A percentile compares a stretch with the other conserved stretches of the same genome.
These are phyloP conservation scores for Anaspis maculata DNA, from an alignment of 2,888 invertebrate species.

Conservation along the genomic window DNA sequence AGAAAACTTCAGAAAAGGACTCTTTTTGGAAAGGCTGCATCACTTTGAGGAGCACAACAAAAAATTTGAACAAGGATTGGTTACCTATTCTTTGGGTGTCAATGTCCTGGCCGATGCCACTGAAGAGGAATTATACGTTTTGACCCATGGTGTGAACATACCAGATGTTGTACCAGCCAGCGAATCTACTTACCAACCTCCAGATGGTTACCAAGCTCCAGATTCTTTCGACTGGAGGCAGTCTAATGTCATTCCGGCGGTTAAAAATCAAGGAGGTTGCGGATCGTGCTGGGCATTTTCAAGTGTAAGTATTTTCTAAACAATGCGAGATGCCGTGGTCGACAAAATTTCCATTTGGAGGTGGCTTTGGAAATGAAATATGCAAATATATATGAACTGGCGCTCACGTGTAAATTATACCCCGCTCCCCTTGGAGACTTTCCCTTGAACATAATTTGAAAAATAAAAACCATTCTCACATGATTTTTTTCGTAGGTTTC, in stretches of 20 bases:
- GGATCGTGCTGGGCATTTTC: neutral
- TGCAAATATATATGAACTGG: no score
- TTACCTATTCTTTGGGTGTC: neutral
- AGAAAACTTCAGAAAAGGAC: neutral
- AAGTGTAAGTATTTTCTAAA: no score
- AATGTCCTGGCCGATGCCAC: neutral
- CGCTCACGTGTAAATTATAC: no score
- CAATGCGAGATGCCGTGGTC: no score
- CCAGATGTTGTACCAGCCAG: neutral
- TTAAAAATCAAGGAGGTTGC: neutral
- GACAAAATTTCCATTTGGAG: no score
- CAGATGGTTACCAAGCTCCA: neutral
- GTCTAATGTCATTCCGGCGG: neutral
- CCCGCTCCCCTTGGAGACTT: no score
- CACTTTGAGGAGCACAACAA: neutral
- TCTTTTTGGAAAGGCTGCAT: neutral
- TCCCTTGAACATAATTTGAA: no score
- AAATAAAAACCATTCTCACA: no score
- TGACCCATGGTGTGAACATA: neutral
- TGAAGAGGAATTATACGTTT: neutral
- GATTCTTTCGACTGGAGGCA: neutral
- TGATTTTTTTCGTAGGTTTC: no score
- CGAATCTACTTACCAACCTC: neutral
- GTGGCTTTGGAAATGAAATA: no score
- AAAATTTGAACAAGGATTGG: neutral